Base-by-base conservation (phyloP, 2,888 invertebrate genomes). In the Bombylius major region DNA sequence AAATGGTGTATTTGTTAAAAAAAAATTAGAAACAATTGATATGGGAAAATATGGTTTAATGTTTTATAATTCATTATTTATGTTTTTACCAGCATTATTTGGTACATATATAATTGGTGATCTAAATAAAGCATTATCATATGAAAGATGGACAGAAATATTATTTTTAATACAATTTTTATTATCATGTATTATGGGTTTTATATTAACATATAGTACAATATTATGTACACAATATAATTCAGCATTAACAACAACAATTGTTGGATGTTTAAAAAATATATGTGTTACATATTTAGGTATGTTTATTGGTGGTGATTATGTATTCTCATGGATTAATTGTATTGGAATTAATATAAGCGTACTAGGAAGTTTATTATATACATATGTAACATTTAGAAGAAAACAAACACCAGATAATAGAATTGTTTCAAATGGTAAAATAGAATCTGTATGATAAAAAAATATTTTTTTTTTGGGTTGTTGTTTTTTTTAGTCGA, bases 261-360 rank as follows among this genome's bases (percentile, higher is more conserved):
- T 99, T 58, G 92, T 99, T 62, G 99, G 99, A 6, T 97, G 98
- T 68, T 79, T 99, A 55, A 99, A 99, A 78, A 99, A 99, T 76
- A 89, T 99, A 64, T 82, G 94, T 64, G 91, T 99, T 5, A 99
- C 99, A 1, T 99, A 99, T 75, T 78, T 95, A 61, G 98, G 98
- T 36, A 99, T 99, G 97, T 83, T 96, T 48, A 89, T 98, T 56
- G 98, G 97, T 49, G 98, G 97, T 13, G 99, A 99, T 74, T 99
- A 99, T 75, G 83, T 96, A 59, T 99, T 96, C 73, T 87, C 90
- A 4, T 86, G 86, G 84, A 78, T 89, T 44, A 99, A 99, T 74
- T 99, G 98, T 76, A 79, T 93, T 59, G 99, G 99, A 23, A 82
- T 99, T 55, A 99, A 98, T 76, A 86, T 98, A 53, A 96, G 95